Evolutionary conservation across 35 echinoderm and acorn worm species (phyloP).

Genomic region (Ophioderma brevispina): DNA sequence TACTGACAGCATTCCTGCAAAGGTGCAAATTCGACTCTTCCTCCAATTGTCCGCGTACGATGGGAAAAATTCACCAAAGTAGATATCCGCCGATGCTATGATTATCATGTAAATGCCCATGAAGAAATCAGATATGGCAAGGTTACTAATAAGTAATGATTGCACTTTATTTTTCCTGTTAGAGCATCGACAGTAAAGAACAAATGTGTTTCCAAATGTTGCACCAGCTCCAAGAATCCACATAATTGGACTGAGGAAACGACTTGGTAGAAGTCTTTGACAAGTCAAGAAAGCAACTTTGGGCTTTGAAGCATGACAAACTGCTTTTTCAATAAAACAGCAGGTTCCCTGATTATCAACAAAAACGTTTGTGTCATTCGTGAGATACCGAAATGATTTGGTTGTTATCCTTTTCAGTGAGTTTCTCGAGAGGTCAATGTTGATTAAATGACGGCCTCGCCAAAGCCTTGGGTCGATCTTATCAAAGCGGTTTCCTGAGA

Average conservation of each 20-base stretch:
- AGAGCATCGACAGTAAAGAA: not conserved
- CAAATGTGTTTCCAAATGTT: not conserved
- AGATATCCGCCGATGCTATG: not conserved
- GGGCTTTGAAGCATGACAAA: not conserved
- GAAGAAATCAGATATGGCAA: constrained; percentile 48
- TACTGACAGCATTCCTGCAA: not conserved
- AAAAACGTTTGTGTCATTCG: not conserved
- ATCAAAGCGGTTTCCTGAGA: not conserved
- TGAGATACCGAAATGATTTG: not conserved
- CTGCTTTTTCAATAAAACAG: not conserved
- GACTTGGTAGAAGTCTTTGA: not conserved
- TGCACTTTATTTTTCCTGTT: not conserved
- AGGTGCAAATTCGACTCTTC: not conserved
- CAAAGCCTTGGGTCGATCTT: not conserved
- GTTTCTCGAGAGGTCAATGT: not conserved
- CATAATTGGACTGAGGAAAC: not conserved
- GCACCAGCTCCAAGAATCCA: not conserved
- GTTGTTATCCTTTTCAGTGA: not conserved
- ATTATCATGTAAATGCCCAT: constrained; percentile 27
- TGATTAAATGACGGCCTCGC: not conserved
- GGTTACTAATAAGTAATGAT: constrained; percentile 30
- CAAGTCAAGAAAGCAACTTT: not conserved
- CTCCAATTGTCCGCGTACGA: not conserved
- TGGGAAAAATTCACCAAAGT: not conserved
- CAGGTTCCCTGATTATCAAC: not conserved